These are phyloP conservation scores for Leptopterna dolabrata DNA, from an alignment of 2,888 invertebrate species.

Conservation along the genomic window DNA sequence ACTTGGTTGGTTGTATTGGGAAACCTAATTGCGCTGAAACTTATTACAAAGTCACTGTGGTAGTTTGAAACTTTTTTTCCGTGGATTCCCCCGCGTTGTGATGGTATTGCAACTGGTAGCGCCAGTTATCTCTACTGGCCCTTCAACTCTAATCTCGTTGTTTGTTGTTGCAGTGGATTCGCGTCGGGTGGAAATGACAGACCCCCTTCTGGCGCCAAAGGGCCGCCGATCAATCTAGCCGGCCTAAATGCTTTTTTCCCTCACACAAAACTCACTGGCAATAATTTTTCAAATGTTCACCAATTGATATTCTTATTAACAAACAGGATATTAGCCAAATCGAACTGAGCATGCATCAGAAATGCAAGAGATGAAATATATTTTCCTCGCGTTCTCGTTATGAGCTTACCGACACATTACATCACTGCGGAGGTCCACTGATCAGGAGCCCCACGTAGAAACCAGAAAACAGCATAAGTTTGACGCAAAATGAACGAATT, in stretches of 20 bases:
- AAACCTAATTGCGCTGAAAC: not conserved
- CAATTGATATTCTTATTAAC: too few relatives aligned
- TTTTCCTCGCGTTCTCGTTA: too few relatives aligned
- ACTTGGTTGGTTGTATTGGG: not conserved
- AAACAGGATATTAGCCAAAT: too few relatives aligned
- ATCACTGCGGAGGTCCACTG: too few relatives aligned
- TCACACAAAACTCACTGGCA: too few relatives aligned
- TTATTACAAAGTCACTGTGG: not conserved
- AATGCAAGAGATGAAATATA: too few relatives aligned
- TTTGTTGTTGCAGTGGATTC: not conserved
- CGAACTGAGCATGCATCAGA: too few relatives aligned
- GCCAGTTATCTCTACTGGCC: not conserved
- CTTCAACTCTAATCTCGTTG: not conserved
- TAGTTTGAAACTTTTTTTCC: not conserved
- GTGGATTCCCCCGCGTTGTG: not conserved
- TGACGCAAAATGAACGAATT: too few relatives aligned
- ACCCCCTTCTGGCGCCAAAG: not conserved
- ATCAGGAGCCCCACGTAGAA: too few relatives aligned
- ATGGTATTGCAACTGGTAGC: not conserved
- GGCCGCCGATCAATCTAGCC: not conserved
- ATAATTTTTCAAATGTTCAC: too few relatives aligned
- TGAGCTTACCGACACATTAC: too few relatives aligned
- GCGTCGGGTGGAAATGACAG: slow-evolving; percentile 3
- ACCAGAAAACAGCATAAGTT: too few relatives aligned
- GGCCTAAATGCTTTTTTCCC: not conserved